Conservation (phyloP, 2,888 invertebrate genomes). For the Schizaphis graminum region DNA sequence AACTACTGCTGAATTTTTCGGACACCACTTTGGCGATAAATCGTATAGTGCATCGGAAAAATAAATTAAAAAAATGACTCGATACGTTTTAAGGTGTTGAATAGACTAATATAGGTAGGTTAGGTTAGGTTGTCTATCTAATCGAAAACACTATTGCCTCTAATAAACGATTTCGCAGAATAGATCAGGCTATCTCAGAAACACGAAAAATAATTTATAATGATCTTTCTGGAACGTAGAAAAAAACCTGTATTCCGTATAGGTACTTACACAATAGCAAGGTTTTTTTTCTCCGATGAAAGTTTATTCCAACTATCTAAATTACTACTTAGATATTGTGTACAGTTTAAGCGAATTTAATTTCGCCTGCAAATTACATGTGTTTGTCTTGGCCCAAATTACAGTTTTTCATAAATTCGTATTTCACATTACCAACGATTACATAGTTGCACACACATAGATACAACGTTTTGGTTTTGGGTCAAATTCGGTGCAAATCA, state of each 20-base stretch:
- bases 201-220: background rate
- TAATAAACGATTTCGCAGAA: background rate
- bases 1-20: background rate
- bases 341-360: background rate
- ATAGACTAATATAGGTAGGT: background rate
- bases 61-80: background rate
- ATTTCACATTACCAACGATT: background rate
- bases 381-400: slow-evolving; percentile 8
- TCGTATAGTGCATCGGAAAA: background rate
- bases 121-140: too few species aligned
- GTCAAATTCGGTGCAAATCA: background rate
- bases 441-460: background rate
- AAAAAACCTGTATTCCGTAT: background rate
- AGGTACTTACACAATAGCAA: background rate
- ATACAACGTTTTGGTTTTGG: background rate
- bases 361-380: background rate
- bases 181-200: background rate
- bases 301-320: background rate
- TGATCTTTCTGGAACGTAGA: background rate
- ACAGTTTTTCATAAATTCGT: background rate
- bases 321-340: background rate
- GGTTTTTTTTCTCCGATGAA: background rate
- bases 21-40: background rate
- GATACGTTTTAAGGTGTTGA: background rate
- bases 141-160: background rate